Evolutionary conservation across 2,888 invertebrate species (phyloP).

Genomic region (Amblyjoppa fuscipennis): DNA sequence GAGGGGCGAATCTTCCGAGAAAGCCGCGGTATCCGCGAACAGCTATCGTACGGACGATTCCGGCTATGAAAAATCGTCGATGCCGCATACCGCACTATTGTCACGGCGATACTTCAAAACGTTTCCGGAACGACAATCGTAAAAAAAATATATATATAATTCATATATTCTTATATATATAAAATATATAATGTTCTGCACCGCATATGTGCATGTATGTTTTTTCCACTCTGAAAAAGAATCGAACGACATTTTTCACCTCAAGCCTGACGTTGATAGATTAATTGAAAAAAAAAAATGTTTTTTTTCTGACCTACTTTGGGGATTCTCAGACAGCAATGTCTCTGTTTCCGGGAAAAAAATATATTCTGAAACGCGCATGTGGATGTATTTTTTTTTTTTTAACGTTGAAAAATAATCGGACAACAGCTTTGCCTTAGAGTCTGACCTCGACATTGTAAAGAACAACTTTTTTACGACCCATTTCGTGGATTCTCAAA

Average conservation of each 20-base stretch:
- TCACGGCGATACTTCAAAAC: not conserved
- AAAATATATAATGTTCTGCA: not conserved
- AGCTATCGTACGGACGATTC: not conserved
- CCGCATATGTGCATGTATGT: not conserved
- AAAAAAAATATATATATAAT: not conserved
- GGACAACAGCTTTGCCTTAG: too few relatives aligned
- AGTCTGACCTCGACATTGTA: not conserved
- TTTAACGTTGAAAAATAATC: too few relatives aligned
- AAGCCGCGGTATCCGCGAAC: not conserved
- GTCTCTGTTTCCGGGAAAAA: too few relatives aligned
- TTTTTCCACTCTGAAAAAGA: too few relatives aligned
- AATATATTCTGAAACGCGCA: not conserved
- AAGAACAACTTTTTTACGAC: not conserved
- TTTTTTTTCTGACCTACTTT: not conserved
- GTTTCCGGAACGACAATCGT: not conserved
- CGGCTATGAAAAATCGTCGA: not conserved
- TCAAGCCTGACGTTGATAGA: not conserved
- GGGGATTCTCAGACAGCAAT: too few relatives aligned
- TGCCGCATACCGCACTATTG: not conserved
- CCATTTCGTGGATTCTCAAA: too few relatives aligned
- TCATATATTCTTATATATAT: too few relatives aligned
- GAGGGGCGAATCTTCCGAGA: slow-evolving; percentile 23
- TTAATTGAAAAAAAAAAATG: not conserved
- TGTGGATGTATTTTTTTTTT: not conserved
- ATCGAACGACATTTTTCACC: too few relatives aligned